These are phyloP conservation scores for Lithobates pipiens DNA, from an alignment of 2,797 vertebrate genomes.

Conservation along the genomic window DNA sequence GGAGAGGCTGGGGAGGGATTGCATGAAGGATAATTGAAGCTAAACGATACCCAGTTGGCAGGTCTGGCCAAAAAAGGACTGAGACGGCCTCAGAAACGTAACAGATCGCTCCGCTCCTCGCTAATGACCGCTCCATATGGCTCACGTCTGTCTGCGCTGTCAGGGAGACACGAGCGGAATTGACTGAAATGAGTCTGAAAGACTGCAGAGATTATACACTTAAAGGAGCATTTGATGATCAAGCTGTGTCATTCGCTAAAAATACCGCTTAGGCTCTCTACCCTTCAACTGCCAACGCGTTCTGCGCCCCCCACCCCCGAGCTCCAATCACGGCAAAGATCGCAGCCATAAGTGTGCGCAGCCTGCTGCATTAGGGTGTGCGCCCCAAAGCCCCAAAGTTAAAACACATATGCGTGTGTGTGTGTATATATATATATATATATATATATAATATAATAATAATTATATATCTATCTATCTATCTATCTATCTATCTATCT, in stretches of 20 bases:
- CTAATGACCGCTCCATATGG: constrained; percentile 56
- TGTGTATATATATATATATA: no score
- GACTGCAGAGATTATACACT: constrained; percentile 54
- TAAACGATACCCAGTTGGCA: constrained; percentile 42
- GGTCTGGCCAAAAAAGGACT: constrained; percentile 38
- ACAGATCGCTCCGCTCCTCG: constrained; percentile 46
- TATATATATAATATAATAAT: no score
- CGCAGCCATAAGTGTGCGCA: no score
- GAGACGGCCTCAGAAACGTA: constrained; percentile 46
- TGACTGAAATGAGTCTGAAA: constrained; percentile 46
- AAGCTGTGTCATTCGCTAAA: constrained; percentile 42
- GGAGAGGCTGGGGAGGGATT: not conserved
- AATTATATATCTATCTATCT: no score
- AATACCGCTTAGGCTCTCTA: constrained; percentile 18
- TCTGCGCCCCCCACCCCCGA: no score
- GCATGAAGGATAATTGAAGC: constrained; percentile 41
- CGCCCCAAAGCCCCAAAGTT: no score
- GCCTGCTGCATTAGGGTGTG: no score
- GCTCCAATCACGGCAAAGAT: no score
- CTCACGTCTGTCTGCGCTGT: constrained; percentile 54
- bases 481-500: no score
- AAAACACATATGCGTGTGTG: no score
- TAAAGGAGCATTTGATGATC: constrained; percentile 58
- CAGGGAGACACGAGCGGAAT: constrained; percentile 44
- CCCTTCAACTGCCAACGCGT: not conserved